Evolutionary conservation across 2,113 vertebrate genomes (phyloP), one percentile per base, ranked within the genome.

Genomic region (Piliocolobus tephrosceles): DNA sequence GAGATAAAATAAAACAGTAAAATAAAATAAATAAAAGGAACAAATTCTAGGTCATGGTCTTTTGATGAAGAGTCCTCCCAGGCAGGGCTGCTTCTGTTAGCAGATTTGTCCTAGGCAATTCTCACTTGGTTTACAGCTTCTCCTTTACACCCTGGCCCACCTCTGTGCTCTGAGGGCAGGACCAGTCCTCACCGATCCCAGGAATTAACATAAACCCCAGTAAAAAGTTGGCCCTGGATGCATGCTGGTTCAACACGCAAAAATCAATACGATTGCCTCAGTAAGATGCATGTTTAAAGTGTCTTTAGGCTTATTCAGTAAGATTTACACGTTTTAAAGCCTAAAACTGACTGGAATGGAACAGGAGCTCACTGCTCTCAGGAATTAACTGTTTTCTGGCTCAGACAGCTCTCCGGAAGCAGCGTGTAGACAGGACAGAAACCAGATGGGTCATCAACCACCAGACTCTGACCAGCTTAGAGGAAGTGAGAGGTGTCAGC

Each of bases 121-220:
- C 50, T 32, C 35, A 2, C 1, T 0, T 1, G 47, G 43, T 16
- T 68, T 38, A 20, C 22, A 8, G 13, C 0, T 0, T 14, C 25
- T 78, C 86, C 1, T 35, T 72, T 25, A 25, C 2, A 64, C 32
- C 40, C 47, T 8, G 3, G 22, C 30, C 66, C 43, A 10, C 25
- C 89, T 68, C 72, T 47, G 38, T 0, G 79, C 64, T 64, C 43
- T 9, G 27, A 81, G 20, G 16, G 9, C 6, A 20, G 12, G 16
- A 5, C 70, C 30, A 17, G 43, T 13, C 45, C 58, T 72, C 50
- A 5, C 1, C 6, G 18, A 91, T 10, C 17, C 70, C 85, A 30
- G 76, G 40, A 32, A 73, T 52, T 9, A 50, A 47, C 27, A 58
- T 4, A 58, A 25, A 9, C 35, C 50, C 58, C 70, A 38, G 50